phyloP scores from a whole-genome alignment of 2,888 invertebrate genomes.

The Yponomeuta evonymella region DNA sequence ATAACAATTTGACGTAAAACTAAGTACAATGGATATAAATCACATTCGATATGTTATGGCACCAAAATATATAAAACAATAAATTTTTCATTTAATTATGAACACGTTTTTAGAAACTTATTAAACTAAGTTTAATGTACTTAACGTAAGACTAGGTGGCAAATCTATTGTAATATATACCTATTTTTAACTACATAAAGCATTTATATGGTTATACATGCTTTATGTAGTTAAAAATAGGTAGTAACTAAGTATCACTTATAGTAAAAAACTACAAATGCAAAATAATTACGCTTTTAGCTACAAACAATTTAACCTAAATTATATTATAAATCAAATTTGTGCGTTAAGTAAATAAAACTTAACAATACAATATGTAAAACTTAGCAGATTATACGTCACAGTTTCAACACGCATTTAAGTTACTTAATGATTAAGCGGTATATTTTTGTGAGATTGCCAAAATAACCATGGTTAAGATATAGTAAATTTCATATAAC shows the following conservation, averaged over 20 bases:
- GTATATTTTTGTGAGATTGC: no score
- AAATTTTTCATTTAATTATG: not conserved
- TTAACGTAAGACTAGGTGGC: slow-evolving; percentile 5
- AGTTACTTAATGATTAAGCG: not conserved
- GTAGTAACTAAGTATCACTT: not conserved
- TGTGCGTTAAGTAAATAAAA: slow-evolving; percentile 1
- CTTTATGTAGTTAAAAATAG: no score
- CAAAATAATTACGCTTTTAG: not conserved
- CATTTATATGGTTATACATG: no score
- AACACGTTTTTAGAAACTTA: not conserved
- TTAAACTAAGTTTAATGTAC: not conserved
- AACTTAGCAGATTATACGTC: not conserved
- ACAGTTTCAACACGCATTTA: not conserved
- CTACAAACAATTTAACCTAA: not conserved
- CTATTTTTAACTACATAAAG: not conserved
- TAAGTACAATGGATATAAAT: not conserved
- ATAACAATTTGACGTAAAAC: not conserved
- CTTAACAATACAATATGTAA: not conserved
- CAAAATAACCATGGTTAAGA: no score
- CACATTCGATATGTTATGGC: not conserved
- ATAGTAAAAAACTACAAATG: not conserved
- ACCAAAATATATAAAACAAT: not conserved
- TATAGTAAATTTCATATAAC: no score
- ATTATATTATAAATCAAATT: not conserved
- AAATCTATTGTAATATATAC: not conserved